A percentile compares a stretch with the other conserved stretches of the same genome.
Conservation (phyloP, 1,140 invertebrate genomes). For the Caerostris extrusa region DNA sequence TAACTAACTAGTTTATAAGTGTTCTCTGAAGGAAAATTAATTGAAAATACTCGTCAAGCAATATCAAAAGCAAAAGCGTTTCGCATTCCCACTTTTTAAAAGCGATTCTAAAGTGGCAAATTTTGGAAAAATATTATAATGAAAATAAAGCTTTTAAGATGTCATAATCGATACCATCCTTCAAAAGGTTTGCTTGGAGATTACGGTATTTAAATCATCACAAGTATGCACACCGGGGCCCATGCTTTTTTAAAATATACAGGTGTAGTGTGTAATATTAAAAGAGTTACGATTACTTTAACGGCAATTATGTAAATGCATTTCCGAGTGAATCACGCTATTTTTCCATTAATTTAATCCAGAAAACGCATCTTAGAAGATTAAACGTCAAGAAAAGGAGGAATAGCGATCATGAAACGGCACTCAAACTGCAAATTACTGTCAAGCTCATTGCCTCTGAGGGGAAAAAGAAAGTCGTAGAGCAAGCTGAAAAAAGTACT, state of each 20-base stretch:
- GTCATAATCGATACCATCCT: neutral
- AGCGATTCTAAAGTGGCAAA: too few relatives aligned
- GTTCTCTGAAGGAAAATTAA: too few relatives aligned
- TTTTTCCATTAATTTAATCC: conserved; percentile 75
- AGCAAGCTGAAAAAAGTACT: conserved; percentile 40
- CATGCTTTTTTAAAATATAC: conserved; percentile 3
- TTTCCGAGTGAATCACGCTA: conserved; percentile 51
- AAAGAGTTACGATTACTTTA: conserved; percentile 65
- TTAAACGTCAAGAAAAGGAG: conserved; percentile 75
- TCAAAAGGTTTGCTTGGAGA: neutral
- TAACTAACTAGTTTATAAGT: too few relatives aligned
- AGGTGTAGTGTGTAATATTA: conserved; percentile 29
- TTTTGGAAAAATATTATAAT: too few relatives aligned
- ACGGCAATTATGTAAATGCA: conserved; percentile 73
- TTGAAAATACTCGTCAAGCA: neutral
- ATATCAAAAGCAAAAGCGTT: neutral
- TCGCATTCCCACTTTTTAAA: neutral
- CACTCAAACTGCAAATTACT: conserved; percentile 73
- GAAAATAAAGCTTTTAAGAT: neutral
- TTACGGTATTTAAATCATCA: conserved; percentile 18
- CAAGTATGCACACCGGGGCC: neutral
- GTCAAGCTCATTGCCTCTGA: conserved; percentile 50
- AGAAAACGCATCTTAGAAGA: conserved; percentile 67
- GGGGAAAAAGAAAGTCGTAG: conserved; percentile 37
- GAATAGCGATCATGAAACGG: conserved; percentile 65